phyloP scores from a whole-genome alignment of 1,140 invertebrate genomes.

The Orius insidiosus region DNA sequence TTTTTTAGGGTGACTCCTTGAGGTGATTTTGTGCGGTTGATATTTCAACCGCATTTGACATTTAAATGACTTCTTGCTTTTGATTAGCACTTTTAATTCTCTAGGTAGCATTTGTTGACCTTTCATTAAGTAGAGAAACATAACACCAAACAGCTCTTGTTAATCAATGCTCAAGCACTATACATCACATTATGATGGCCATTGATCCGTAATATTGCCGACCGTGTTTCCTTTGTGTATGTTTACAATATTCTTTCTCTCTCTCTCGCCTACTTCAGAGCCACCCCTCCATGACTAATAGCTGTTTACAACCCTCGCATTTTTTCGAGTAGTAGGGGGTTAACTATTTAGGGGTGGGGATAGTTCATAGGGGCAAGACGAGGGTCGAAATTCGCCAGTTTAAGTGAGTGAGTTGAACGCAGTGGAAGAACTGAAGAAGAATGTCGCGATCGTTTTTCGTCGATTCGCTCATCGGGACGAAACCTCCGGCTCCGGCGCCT shows the following conservation, averaged over 20 bases:
- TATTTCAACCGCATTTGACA: no score
- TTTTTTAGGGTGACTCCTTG: no score
- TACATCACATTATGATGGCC: background rate
- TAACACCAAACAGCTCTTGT: background rate
- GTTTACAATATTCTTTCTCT: slow-evolving; percentile 7
- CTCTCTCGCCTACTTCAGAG: background rate
- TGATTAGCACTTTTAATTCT: no score
- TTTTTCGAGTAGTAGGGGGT: background rate
- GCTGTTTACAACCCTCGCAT: slow-evolving; percentile 10
- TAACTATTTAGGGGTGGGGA: slow-evolving; percentile 6
- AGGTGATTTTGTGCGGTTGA: no score
- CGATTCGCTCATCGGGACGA: slow-evolving; percentile 18
- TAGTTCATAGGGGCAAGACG: no score
- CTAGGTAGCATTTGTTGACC: no score
- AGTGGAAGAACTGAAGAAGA: background rate
- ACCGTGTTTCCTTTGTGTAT: slow-evolving; percentile 2
- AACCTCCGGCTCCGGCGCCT: slow-evolving; percentile 6
- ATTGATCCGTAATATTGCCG: slow-evolving; percentile 11
- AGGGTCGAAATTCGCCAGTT: no score
- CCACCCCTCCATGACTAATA: slow-evolving; percentile 8
- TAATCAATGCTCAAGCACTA: slow-evolving; percentile 1
- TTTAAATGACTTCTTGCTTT: no score
- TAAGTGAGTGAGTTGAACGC: slow-evolving; percentile 5
- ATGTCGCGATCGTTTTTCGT: slow-evolving; percentile 21
- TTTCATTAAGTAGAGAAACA: no score